These are phyloP conservation scores for Pogonus chalceus DNA, from an alignment of 1,140 invertebrate genomes.

Conservation along the genomic window DNA sequence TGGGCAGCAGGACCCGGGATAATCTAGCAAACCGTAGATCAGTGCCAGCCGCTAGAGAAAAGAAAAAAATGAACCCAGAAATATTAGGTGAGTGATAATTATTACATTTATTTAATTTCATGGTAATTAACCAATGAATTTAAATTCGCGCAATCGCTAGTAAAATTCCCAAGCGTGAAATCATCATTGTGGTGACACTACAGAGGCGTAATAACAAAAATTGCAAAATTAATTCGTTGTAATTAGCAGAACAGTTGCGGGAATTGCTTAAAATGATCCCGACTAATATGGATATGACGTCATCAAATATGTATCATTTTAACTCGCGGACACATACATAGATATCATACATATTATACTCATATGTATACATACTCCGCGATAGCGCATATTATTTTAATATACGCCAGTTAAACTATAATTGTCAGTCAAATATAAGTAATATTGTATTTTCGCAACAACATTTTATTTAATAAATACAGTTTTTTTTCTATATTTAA, in stretches of 20 bases:
- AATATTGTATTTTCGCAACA: too few relatives aligned
- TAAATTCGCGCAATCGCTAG: constrained; percentile 5
- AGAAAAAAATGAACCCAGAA: constrained; percentile 29
- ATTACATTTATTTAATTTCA: neutral
- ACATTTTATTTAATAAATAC: too few relatives aligned
- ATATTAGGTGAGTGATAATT: constrained; percentile 27
- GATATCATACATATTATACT: too few relatives aligned
- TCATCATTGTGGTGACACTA: constrained; percentile 8
- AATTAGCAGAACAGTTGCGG: neutral
- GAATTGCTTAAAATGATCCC: neutral
- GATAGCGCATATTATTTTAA: too few relatives aligned
- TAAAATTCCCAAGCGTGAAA: constrained; percentile 6
- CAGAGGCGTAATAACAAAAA: neutral
- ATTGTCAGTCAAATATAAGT: too few relatives aligned
- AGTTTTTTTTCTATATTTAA: too few relatives aligned
- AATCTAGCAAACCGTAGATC: constrained; percentile 30
- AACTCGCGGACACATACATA: neutral
- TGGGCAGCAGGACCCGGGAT: constrained; percentile 20
- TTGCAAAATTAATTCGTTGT: neutral
- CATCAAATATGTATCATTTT: neutral
- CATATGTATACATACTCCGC: too few relatives aligned
- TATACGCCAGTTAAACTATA: too few relatives aligned
- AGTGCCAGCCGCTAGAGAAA: constrained; percentile 30
- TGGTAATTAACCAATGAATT: too few relatives aligned
- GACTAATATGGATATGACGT: neutral